phyloP scores from a whole-genome alignment of 2,888 invertebrate genomes.

The Polydrusus pterygomalis region DNA sequence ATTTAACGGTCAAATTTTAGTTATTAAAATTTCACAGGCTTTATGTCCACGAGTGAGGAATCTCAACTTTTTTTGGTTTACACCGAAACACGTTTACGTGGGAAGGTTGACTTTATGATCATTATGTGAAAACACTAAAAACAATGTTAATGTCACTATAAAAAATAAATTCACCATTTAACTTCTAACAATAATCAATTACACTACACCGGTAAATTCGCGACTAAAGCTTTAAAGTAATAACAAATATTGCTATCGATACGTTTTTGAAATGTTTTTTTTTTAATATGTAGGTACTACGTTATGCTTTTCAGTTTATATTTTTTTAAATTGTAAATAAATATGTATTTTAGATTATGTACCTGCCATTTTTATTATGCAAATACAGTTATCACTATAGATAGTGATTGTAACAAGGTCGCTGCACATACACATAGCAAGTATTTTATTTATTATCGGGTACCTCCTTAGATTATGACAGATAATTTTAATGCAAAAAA shows the following conservation, averaged over 20 bases:
- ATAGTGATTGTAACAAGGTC: constrained; percentile 20
- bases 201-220: not conserved
- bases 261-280: not conserved
- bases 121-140: no score
- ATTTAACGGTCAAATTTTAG: no score
- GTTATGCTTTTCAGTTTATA: not conserved
- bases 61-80: no score
- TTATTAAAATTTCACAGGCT: no score
- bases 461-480: no score
- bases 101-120: no score
- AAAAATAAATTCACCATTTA: no score
- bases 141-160: no score
- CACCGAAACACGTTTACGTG: no score
- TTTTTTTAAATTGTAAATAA: not conserved
- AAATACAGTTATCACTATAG: constrained; percentile 30
- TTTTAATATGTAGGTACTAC: constrained; percentile 2
- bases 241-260: constrained; percentile 9
- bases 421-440: not conserved
- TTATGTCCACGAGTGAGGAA: no score
- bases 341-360: constrained; percentile 20
- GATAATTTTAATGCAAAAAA: no score
- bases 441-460: not conserved
- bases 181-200: no score
- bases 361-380: constrained; percentile 9
- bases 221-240: constrained; percentile 7